Percentiles rank a stretch among this genome's conserved stretches.
These are phyloP conservation scores for Athalia circularis DNA, from an alignment of 2,888 invertebrate genomes.

Conservation along the genomic window DNA sequence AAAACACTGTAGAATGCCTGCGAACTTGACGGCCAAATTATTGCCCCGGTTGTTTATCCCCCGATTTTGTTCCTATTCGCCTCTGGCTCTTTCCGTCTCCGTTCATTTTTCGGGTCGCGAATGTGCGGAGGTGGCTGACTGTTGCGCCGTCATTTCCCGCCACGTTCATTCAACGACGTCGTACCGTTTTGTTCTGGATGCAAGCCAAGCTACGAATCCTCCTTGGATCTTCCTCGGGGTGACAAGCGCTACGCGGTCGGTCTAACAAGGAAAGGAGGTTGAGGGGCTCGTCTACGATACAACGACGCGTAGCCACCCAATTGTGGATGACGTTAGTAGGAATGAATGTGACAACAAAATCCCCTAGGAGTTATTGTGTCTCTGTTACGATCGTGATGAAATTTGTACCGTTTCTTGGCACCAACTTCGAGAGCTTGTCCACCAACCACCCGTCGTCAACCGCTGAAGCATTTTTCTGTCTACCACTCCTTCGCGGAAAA, in stretches of 20 bases:
- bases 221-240: slow-evolving; percentile 52
- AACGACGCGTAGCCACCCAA: slow-evolving; percentile 58
- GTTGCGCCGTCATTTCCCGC: slow-evolving; percentile 64
- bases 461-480: slow-evolving; percentile 46
- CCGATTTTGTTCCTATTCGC: too few relatives aligned
- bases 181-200: slow-evolving; percentile 63
- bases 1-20: too few relatives aligned
- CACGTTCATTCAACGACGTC: slow-evolving; percentile 70
- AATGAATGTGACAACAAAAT: slow-evolving; percentile 64
- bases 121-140: slow-evolving; percentile 1
- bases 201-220: slow-evolving; percentile 69
- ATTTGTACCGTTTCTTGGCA: slow-evolving; percentile 48
- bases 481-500: not conserved
- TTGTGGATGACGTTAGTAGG: slow-evolving; percentile 59
- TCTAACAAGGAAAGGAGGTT: slow-evolving; percentile 64
- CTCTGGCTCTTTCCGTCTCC: not conserved
- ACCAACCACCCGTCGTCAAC: not conserved
- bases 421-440: slow-evolving; percentile 26
- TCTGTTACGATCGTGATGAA: slow-evolving; percentile 55
- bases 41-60: not conserved
- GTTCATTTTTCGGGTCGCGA: not conserved
- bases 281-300: slow-evolving; percentile 61
- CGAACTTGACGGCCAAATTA: too few relatives aligned
- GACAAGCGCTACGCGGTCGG: slow-evolving; percentile 45
- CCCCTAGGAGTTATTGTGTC: slow-evolving; percentile 61